Base-by-base conservation (phyloP, 2,888 invertebrate genomes). In the Chloromyia formosa region DNA sequence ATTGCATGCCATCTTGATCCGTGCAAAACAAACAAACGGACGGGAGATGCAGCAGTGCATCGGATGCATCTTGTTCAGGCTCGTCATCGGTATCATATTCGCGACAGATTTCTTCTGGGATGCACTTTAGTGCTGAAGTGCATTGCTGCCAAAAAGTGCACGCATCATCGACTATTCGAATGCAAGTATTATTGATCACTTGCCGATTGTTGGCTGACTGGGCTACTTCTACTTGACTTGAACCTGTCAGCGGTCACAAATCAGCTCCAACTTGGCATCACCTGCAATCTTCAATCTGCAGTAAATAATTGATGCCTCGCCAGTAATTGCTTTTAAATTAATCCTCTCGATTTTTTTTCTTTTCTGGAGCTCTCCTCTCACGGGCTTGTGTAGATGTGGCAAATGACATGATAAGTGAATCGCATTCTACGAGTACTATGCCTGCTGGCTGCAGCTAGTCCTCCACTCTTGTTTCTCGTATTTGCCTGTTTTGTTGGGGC, bases 261-360 rank as follows among this genome's bases (percentile, higher is more conserved):
- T 60, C 60, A 23, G 23, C 23, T 22, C 27, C 7, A 49, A 49
- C 10, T 60, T 60, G 60, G 60, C 18, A 62, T 62, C 62, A 62
- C 62, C 62, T 62, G 62, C 62, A 62, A 62, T 62, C 62, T 35
- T 16, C 62, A 16, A 62, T 62, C 35, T 40, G 62, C 40, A 40
- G 12, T 16, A 40, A 62, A 62, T 62, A 62, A 62, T 62, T 62
- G 62, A 62, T 62, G 62, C 40, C 16, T 40, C 62, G 23, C 35
- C 62, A 40, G 62, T 62, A 62, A 62, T 62, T 62, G 62, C 62
- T 62, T 62, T 62, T 62, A 62, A 62, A 62, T 62, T 62, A 62
- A 62, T 62, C 62, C 14, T 40, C 62, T 40, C 40, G 49, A n/a
- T 12, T 49, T 49, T 49, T 49, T 49, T 49, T 49, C 16, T 12